phyloP scores from a whole-genome alignment of 2,888 invertebrate genomes.

The Anthrax anthrax region DNA sequence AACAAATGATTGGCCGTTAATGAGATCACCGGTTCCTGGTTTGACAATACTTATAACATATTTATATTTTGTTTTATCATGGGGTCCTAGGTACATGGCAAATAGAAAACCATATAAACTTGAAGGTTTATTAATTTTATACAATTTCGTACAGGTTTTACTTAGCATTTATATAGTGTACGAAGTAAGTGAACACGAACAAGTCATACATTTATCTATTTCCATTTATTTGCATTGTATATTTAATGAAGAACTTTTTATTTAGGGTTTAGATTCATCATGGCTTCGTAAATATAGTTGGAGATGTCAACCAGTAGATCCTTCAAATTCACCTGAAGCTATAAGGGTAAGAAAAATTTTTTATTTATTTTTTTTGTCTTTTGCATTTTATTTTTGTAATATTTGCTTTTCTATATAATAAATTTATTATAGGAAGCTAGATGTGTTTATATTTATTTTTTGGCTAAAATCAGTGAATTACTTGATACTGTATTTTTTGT shows the following conservation, averaged over 20 bases:
- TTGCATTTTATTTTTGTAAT: neutral
- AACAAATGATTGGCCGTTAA: slow-evolving; percentile 50
- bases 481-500: slow-evolving; percentile 67
- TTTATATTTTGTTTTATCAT: slow-evolving; percentile 54
- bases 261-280: slow-evolving; percentile 57
- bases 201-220: too few species aligned
- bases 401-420: neutral
- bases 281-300: slow-evolving; percentile 76
- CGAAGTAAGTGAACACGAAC: slow-evolving; percentile 19
- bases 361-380: neutral
- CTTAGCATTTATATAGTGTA: slow-evolving; percentile 65
- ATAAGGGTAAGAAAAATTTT: slow-evolving; percentile 56
- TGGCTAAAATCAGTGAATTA: slow-evolving; percentile 81
- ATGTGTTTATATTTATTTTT: slow-evolving; percentile 71
- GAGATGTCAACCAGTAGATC: slow-evolving; percentile 85
- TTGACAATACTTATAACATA: slow-evolving; percentile 51
- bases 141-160: slow-evolving; percentile 78
- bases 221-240: neutral
- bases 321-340: slow-evolving; percentile 57
- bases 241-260: neutral
- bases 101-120: slow-evolving; percentile 72
- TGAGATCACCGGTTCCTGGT: slow-evolving; percentile 54
- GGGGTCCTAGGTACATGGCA: slow-evolving; percentile 80
- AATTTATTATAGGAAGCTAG: slow-evolving; percentile 41
- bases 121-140: slow-evolving; percentile 61